phyloP scores from a whole-genome alignment of 2,797 vertebrate species.

The Chromobotia macracanthus region DNA sequence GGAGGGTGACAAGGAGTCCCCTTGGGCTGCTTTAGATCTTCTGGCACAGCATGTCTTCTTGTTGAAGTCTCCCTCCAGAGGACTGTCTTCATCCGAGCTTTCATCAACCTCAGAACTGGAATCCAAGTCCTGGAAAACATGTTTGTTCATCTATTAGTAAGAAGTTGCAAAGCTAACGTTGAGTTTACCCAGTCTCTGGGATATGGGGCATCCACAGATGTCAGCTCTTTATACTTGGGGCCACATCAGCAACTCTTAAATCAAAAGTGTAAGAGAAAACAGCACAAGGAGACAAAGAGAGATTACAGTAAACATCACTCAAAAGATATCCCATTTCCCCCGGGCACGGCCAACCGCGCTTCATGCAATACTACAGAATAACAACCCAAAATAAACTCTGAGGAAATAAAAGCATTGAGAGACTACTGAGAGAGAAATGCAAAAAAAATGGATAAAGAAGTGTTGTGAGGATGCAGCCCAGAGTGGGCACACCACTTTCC shows the following conservation, averaged over 20 bases:
- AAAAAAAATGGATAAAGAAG: constrained; percentile 16
- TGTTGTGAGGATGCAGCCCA: constrained; percentile 24
- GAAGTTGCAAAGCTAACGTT: constrained; percentile 27
- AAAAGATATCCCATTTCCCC: constrained; percentile 18
- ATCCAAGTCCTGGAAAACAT: constrained; percentile 57
- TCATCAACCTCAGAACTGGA: constrained; percentile 43
- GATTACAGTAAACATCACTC: constrained; percentile 41
- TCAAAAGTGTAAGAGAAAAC: constrained; percentile 27
- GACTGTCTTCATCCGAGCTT: constrained; percentile 52
- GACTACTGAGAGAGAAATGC: constrained; percentile 15
- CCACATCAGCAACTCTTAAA: constrained; percentile 28
- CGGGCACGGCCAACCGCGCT: not conserved
- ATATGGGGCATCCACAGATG: not conserved
- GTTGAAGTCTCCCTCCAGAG: constrained; percentile 32
- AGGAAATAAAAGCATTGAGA: constrained; percentile 26
- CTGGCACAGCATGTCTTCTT: not conserved
- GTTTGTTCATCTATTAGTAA: constrained; percentile 11
- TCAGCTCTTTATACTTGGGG: constrained; percentile 10
- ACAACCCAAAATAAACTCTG: constrained; percentile 42
- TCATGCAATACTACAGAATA: not conserved
- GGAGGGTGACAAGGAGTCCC: not conserved
- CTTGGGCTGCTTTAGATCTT: not conserved
- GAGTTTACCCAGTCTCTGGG: constrained; percentile 24
- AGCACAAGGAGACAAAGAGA: constrained; percentile 13
- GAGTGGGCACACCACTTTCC: constrained; percentile 29